Evolutionary conservation across 2,888 invertebrate genomes (phyloP).

Genomic region (Tillus elongatus): DNA sequence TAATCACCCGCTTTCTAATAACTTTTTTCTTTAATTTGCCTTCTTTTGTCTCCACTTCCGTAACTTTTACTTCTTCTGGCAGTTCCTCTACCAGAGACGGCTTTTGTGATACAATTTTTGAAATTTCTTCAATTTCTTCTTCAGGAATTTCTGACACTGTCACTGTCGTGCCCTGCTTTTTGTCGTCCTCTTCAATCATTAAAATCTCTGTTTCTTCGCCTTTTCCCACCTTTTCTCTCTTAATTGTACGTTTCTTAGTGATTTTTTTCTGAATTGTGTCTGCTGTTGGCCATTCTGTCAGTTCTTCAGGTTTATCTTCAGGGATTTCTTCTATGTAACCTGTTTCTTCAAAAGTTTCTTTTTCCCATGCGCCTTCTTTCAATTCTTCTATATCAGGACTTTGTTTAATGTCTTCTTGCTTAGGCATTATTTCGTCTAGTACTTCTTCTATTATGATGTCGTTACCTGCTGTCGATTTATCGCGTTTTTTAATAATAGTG

Average conservation of each 20-base stretch:
- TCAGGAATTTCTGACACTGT: conserved; percentile 17
- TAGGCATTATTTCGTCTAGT: conserved; percentile 36
- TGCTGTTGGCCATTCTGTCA: conserved; percentile 22
- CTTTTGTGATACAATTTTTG: conserved; percentile 18
- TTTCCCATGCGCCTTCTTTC: conserved; percentile 19
- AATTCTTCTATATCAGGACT: conserved; percentile 24
- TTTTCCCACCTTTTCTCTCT: conserved; percentile 12
- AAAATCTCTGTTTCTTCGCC: conserved; percentile 42
- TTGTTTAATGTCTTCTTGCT: conserved; percentile 20
- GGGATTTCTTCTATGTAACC: conserved; percentile 29
- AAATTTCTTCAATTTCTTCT: conserved; percentile 15
- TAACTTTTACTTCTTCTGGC: conserved; percentile 14
- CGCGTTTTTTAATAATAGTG: conserved; percentile 43
- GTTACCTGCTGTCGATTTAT: conserved; percentile 37
- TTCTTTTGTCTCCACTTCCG: conserved; percentile 21
- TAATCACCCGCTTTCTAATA: conserved; percentile 39
- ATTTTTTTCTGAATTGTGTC: conserved; percentile 25
- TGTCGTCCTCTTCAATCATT: conserved; percentile 42
- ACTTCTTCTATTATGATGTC: conserved; percentile 49
- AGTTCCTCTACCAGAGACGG: conserved; percentile 19
- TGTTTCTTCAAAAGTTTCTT: conserved; percentile 18
- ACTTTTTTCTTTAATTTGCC: conserved; percentile 29
- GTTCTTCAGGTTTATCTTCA: conserved; percentile 37
- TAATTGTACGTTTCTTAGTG: conserved; percentile 18
- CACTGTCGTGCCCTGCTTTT: conserved; percentile 16